Evolutionary conservation across 2,888 invertebrate species (phyloP).

Genomic region (Conistra vaccinii): DNA sequence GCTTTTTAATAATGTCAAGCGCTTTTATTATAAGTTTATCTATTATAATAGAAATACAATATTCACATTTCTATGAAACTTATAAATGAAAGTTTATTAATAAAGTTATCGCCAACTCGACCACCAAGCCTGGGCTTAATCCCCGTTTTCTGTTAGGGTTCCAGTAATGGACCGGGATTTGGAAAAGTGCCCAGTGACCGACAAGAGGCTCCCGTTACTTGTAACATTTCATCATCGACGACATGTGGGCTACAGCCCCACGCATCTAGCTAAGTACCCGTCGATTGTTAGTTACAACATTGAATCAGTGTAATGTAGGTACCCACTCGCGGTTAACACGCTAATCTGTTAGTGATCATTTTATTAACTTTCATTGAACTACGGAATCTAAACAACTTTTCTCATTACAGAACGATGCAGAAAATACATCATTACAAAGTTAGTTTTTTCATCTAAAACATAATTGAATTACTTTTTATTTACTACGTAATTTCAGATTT

Average conservation of each 20-base stretch:
- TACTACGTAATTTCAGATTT: not conserved
- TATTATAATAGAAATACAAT: not conserved
- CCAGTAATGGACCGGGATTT: slow-evolving; percentile 4
- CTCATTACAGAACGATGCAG: no score
- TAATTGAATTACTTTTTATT: not conserved
- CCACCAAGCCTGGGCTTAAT: not conserved
- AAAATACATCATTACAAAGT: not conserved
- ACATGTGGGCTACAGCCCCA: not conserved
- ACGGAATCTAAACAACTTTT: not conserved
- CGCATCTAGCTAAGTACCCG: slow-evolving; percentile 2
- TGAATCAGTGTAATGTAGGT: not conserved
- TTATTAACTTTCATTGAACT: not conserved
- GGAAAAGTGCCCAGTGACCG: slow-evolving; percentile 35
- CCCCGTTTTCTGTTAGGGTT: slow-evolving; percentile 27
- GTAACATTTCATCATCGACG: slow-evolving; percentile 18
- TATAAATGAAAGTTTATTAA: slow-evolving; percentile 19
- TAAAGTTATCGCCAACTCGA: slow-evolving; percentile 2
- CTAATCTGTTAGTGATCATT: slow-evolving; percentile 1
- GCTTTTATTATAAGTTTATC: slow-evolving; percentile 14
- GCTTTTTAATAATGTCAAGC: slow-evolving; percentile 28
- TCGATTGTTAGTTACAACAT: not conserved
- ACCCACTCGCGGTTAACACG: not conserved
- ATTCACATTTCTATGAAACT: slow-evolving; percentile 22
- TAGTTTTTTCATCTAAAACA: not conserved
- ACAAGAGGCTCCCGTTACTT: slow-evolving; percentile 13